Percentiles rank a stretch among this genome's conserved stretches.
Conservation (phyloP, 2,888 invertebrate genomes). For the Stomorhina lunata region DNA sequence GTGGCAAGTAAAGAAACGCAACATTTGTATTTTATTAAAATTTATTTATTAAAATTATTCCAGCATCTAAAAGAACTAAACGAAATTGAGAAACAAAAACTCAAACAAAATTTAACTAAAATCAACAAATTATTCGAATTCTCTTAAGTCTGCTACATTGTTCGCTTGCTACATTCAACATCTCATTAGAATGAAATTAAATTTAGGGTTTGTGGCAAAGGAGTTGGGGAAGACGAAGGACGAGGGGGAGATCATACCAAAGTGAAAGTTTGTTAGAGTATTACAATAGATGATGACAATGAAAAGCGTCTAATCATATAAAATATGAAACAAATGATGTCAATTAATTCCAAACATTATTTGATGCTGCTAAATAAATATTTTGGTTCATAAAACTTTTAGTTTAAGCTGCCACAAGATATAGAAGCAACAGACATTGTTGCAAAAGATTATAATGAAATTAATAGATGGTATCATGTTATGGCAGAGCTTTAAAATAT, state of each 20-base stretch:
- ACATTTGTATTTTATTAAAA: constrained; percentile 65
- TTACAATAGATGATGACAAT: constrained; percentile 13
- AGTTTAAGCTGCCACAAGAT: constrained; percentile 3
- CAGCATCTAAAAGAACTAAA: constrained; percentile 40
- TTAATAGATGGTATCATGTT: constrained; percentile 5
- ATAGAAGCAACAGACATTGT: neutral
- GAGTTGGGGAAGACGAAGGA: neutral
- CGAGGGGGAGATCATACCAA: no score
- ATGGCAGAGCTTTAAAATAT: neutral
- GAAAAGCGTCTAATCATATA: constrained; percentile 45
- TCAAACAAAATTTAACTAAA: constrained; percentile 21
- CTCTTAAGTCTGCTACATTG: neutral
- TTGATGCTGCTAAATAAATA: neutral
- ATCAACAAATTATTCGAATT: constrained; percentile 3
- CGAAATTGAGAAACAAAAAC: constrained; percentile 3
- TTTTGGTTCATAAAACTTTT: constrained; percentile 14
- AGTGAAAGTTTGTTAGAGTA: neutral
- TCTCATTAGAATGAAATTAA: constrained; percentile 47
- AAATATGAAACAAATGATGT: constrained; percentile 54
- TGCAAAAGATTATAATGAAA: constrained; percentile 33
- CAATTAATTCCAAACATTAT: constrained; percentile 57
- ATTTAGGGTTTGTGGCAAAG: neutral
- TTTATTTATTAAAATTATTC: constrained; percentile 59
- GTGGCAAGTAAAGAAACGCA: constrained; percentile 37
- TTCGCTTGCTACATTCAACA: no score